Evolutionary conservation across 2,113 vertebrate species (phyloP).

Genomic region (Grallaria varia): DNA sequence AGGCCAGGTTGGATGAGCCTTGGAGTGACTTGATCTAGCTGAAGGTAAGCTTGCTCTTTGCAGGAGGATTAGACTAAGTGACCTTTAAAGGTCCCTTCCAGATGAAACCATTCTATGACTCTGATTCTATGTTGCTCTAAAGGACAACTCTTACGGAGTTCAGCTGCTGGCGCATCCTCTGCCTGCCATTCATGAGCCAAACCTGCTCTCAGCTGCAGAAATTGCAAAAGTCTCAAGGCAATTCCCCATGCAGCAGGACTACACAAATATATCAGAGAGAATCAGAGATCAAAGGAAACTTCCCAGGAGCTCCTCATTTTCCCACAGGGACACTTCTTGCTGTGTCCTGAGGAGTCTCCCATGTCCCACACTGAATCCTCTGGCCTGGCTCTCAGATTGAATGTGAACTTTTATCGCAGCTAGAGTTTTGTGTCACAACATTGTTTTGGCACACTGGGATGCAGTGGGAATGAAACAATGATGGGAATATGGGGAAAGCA

Average conservation of each 20-base stretch:
- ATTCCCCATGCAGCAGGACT: neutral
- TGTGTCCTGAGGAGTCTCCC: neutral
- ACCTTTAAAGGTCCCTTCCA: neutral
- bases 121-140: neutral
- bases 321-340: fast-evolving
- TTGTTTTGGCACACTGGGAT: neutral
- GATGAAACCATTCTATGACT: neutral
- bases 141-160: neutral
- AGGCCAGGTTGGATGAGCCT: neutral
- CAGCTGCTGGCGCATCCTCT: neutral
- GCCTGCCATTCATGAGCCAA: neutral
- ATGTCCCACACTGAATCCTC: neutral
- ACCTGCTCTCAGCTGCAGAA: neutral
- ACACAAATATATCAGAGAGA: neutral
- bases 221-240: fast-evolving
- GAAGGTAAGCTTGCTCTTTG: neutral
- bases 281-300: neutral
- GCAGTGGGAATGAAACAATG: neutral
- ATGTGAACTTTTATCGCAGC: neutral
- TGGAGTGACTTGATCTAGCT: neutral
- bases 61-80: neutral
- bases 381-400: neutral
- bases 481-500: neutral
- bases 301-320: neutral
- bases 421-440: neutral